Percentiles rank a stretch among this genome's conserved stretches.
Conservation (phyloP, 2,797 vertebrate genomes). For the Scarus forsteni region DNA sequence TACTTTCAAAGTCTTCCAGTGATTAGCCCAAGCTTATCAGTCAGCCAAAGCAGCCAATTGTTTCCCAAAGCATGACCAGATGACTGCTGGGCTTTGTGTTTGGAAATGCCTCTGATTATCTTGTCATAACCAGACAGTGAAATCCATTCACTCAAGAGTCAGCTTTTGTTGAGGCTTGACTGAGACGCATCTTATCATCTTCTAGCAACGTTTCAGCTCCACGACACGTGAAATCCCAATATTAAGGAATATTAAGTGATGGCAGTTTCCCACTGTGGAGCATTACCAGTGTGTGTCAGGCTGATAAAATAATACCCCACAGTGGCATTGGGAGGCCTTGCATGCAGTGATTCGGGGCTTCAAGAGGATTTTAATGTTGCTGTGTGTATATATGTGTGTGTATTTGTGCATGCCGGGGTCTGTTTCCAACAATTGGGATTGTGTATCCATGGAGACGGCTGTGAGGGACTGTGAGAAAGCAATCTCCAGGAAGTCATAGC, state of each 20-base stretch:
- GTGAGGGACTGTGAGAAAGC: slow-evolving; percentile 76
- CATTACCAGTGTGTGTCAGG: slow-evolving; percentile 30
- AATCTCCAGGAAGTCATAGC: slow-evolving; percentile 83
- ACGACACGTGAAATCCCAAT: slow-evolving; percentile 48
- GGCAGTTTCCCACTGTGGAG: slow-evolving; percentile 10
- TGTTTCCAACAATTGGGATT: slow-evolving; percentile 52
- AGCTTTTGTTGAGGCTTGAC: slow-evolving; percentile 54
- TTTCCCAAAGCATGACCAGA: slow-evolving; percentile 49
- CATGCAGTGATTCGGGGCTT: slow-evolving; percentile 40
- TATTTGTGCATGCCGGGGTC: slow-evolving; percentile 25
- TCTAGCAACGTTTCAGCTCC: slow-evolving; percentile 28
- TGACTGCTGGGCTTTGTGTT: slow-evolving; percentile 41
- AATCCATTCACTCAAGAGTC: slow-evolving; percentile 47
- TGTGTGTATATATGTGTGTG: neutral
- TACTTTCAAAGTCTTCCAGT: slow-evolving; percentile 42
- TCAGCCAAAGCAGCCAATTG: slow-evolving; percentile 19
- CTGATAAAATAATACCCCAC: slow-evolving; percentile 48
- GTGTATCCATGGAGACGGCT: slow-evolving; percentile 74
- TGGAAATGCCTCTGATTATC: slow-evolving; percentile 56
- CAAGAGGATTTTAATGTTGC: slow-evolving; percentile 25
- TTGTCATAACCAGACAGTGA: slow-evolving; percentile 52
- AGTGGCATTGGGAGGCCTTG: slow-evolving; percentile 37
- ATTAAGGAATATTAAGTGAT: slow-evolving; percentile 28
- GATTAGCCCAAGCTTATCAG: slow-evolving; percentile 48
- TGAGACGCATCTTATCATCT: slow-evolving; percentile 45